Evolutionary conservation across 2,888 invertebrate species (phyloP).

Genomic region (Eupsilia transversa): DNA sequence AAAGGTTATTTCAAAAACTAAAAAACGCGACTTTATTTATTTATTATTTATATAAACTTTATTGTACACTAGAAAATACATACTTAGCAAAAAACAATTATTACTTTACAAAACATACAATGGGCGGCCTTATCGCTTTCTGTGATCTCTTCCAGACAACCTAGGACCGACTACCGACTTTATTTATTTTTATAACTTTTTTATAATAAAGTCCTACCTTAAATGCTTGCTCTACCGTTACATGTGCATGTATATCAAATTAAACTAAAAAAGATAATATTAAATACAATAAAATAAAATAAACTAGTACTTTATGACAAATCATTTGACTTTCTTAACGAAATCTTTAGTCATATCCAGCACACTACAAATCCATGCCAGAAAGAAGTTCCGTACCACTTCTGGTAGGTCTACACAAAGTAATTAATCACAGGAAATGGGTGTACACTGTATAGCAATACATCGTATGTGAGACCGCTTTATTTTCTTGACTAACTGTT

Average conservation of each 20-base stretch:
- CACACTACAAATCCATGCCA: background rate
- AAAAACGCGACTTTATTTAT: too few species aligned
- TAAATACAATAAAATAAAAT: background rate
- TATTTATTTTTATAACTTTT: too few species aligned
- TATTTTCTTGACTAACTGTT: slow-evolving; percentile 61
- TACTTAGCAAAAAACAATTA: too few species aligned
- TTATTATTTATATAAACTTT: too few species aligned
- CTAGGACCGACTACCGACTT: too few species aligned
- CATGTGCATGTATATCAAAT: background rate
- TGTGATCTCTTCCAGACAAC: too few species aligned
- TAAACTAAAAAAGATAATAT: background rate
- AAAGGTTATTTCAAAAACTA: too few species aligned
- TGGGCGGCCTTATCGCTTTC: too few species aligned
- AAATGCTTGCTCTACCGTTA: background rate
- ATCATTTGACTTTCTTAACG: background rate
- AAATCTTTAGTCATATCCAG: slow-evolving; percentile 19
- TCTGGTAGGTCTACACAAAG: slow-evolving; percentile 14
- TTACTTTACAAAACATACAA: too few species aligned
- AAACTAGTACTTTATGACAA: background rate
- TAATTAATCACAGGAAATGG: slow-evolving; percentile 58
- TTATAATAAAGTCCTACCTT: too few species aligned
- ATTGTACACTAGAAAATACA: too few species aligned
- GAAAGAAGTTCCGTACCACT: slow-evolving; percentile 21
- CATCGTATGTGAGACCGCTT: slow-evolving; percentile 40
- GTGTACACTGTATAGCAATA: slow-evolving; percentile 28